Evolutionary conservation across 2,113 vertebrate genomes (phyloP), one percentile per base, ranked within the genome.

Genomic region (Cyprinodon variegatus): DNA sequence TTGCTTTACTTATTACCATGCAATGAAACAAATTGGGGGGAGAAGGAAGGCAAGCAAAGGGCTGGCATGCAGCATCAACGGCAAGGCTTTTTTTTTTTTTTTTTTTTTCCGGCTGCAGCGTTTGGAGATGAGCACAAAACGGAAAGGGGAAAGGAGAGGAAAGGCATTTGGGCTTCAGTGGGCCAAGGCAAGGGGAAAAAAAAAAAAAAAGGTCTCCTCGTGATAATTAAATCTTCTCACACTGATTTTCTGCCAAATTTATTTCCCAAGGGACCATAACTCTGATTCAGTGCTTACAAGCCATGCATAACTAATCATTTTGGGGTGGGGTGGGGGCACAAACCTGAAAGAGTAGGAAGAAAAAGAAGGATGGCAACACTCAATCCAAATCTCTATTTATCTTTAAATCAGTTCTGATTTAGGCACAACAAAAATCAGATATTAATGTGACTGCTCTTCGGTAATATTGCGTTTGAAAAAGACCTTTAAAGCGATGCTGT

Each of bases 241-340:
- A 96, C 96, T 98, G 96, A 97, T 99, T 98, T 97, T 94, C 96
- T 97, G 97, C 97, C 97, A 98, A 96, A 98, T 98, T 97, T 97
- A 98, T 98, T 97, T 99, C 98, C 97, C 97, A 74, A 1, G 96
- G 94, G 97, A 92, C 85, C 85, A 95, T 93, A 94, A 94, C 93
- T 96, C 95, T 94, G 96, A 95, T 93, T 95, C 92, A 79, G 90
- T 86, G 95, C 93, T 96, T 94, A 93, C 93, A 86, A 95, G 94
- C 94, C 93, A 94, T 94, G 95, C 95, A 97, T 95, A 96, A 96
- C 92, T 91, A 96, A 98, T 96, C 95, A 93, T 94, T 93, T 93
- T 94, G 88, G 64, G 45, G 83, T 79, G 85, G 45, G 84, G 81
- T 83, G 88, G 93, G 89, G 82, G 88, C 90, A 93, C 91, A 89